phyloP scores from a whole-genome alignment of 64 coral and sea anemone genomes.

The Stylophora pistillata region DNA sequence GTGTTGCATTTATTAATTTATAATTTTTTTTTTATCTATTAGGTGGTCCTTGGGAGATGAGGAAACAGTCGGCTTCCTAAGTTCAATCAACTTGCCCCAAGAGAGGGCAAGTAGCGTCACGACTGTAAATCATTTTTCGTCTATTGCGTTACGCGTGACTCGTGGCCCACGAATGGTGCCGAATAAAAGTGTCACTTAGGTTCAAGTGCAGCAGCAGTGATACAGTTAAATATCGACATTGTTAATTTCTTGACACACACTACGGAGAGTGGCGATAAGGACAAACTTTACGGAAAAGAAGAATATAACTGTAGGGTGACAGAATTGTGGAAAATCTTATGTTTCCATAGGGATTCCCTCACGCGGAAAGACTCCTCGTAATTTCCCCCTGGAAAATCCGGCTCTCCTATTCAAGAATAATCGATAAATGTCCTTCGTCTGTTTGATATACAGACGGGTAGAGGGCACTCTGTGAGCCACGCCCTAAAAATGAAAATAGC shows the following conservation, averaged over 20 bases:
- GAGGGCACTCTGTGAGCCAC: too few relatives aligned
- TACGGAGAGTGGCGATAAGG: not conserved
- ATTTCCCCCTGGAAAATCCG: too few relatives aligned
- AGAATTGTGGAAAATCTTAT: not conserved
- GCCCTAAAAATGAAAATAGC: too few relatives aligned
- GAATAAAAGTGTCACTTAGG: not conserved
- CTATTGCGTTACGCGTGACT: constrained; percentile 22
- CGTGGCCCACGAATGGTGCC: not conserved
- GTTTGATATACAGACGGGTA: not conserved
- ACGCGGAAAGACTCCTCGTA: too few relatives aligned
- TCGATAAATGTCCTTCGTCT: too few relatives aligned
- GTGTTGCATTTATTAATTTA: too few relatives aligned
- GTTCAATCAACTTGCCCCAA: not conserved
- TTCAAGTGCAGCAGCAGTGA: not conserved
- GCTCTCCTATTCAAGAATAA: too few relatives aligned
- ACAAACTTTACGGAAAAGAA: not conserved
- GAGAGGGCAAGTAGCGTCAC: not conserved
- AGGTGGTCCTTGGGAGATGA: constrained; percentile 65
- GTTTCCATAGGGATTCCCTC: too few relatives aligned
- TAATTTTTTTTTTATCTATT: constrained; percentile 2
- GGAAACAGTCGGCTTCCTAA: constrained; percentile 39
- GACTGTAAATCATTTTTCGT: constrained; percentile 9
- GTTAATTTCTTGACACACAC: not conserved
- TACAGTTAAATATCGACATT: constrained; percentile 24
- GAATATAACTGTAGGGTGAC: not conserved